Conservation (phyloP, 2,888 invertebrate genomes). For the Drosophila atripex region DNA sequence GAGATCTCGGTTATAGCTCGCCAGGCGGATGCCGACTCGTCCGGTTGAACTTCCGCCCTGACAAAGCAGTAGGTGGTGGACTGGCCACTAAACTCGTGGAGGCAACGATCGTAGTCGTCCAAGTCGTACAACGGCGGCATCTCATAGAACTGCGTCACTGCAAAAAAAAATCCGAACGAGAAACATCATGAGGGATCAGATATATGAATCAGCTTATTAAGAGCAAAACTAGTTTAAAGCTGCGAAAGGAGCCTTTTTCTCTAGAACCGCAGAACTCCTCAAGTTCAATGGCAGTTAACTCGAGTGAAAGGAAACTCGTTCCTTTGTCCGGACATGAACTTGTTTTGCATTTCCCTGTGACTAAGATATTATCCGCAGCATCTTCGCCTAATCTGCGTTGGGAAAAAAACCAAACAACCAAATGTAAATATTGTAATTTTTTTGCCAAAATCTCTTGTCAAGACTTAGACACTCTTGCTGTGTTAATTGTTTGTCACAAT, state of each 20-base stretch:
- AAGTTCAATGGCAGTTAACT: constrained; percentile 38
- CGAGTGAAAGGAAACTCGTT: constrained; percentile 48
- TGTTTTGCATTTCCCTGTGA: constrained; percentile 27
- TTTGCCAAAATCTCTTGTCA: constrained; percentile 31
- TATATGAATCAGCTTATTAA: constrained; percentile 32
- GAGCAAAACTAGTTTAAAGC: constrained; percentile 41
- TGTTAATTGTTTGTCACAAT: constrained; percentile 38
- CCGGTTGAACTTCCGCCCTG: constrained; percentile 76
- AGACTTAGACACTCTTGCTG: constrained; percentile 27
- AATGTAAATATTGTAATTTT: constrained; percentile 33
- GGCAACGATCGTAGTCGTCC: constrained; percentile 82
- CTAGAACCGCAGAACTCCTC: constrained; percentile 15
- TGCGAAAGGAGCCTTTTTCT: constrained; percentile 36
- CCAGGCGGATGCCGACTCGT: constrained; percentile 67
- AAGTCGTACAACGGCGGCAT: constrained; percentile 82
- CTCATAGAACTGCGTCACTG: constrained; percentile 82
- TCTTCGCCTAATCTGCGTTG: constrained; percentile 23
- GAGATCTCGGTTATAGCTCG: constrained; percentile 74
- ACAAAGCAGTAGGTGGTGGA: constrained; percentile 79
- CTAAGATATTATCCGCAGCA: background rate
- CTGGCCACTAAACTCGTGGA: constrained; percentile 67
- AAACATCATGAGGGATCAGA: constrained; percentile 19
- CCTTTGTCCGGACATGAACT: constrained; percentile 20
- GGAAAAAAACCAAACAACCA: constrained; percentile 6
- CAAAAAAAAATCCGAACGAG: constrained; percentile 15